These are phyloP conservation scores for Nebria salina DNA, from an alignment of 2,888 invertebrate genomes.

Conservation along the genomic window DNA sequence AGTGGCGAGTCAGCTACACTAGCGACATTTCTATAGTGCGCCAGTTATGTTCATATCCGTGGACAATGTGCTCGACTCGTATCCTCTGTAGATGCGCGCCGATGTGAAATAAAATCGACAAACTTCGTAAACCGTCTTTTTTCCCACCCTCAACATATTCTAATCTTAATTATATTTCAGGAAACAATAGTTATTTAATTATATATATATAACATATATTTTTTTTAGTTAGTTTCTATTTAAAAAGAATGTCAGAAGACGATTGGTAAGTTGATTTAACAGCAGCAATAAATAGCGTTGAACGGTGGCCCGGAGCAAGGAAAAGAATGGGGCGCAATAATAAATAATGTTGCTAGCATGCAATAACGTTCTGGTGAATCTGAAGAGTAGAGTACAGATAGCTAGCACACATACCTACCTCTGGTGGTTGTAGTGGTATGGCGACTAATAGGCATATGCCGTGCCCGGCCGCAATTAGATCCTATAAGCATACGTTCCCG, in stretches of 20 bases:
- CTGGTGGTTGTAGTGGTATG: neutral
- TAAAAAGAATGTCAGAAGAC: no score
- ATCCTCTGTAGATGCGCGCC: no score
- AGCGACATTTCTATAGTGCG: slow-evolving; percentile 29
- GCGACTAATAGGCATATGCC: neutral
- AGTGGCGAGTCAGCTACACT: neutral
- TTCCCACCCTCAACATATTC: no score
- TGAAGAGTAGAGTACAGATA: neutral
- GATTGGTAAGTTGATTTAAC: no score
- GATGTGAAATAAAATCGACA: no score
- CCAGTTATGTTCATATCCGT: slow-evolving; percentile 28
- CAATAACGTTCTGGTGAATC: neutral
- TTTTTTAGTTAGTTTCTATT: no score
- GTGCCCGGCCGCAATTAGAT: neutral
- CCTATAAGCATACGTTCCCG: neutral
- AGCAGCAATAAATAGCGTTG: neutral
- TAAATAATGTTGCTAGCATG: neutral
- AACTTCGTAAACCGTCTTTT: no score
- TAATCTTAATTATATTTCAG: no score
- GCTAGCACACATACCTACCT: neutral
- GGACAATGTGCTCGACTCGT: no score
- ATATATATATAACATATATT: no score
- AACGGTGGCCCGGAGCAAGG: neutral
- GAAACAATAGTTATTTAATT: no score
- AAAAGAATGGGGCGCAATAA: neutral